Evolutionary conservation across 2,888 invertebrate species (phyloP), one percentile per base, ranked within the genome.

Genomic region (Drosophila birchii): DNA sequence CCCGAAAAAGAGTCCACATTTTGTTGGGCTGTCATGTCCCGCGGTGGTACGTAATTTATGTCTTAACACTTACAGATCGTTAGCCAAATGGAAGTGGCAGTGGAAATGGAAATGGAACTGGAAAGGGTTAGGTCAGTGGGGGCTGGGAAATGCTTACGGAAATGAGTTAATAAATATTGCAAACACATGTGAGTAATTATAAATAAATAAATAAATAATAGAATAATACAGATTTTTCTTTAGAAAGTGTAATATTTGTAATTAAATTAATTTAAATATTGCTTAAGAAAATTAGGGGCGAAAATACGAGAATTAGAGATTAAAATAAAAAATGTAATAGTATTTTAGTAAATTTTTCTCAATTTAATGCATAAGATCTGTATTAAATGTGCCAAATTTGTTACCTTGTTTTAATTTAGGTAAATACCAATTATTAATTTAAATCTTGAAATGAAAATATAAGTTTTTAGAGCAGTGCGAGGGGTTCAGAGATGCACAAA

Each of bases 11-110:
- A 69, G 57, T 67, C 63, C 41, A 59, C 86, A 64, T 75, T 80
- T 78, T 86, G 86, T 85, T 63, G 41, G 34, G 53, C 88, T 88
- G 88, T 85, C 88, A 81, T 88, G 83, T 79, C 60, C n/a, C 74
- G 61, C 51, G 75, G 70, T 76, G 43, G 39, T 23, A 23, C 32
- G 76, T 83, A 88, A 86, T 88, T 83, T 88, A 85, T 88, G 77
- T 61, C 60, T 75, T 69, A 79, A 70, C 81, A 75, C 53, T 72
- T 61, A 41, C 55, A 68, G 56, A 70, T 71, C 75, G 62, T 68
- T 75, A 68, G 67, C 61, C 14, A 23, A 68, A 68, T 68, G 44
- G 44, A 32, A 34, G 51, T 23, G 44, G 8, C 44, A 44, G 20
- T 44, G 43, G 12, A 6, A 43, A 39, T 12, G 32, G 34, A 44